Evolutionary conservation across 2,888 invertebrate species (phyloP).

Genomic region (Germaria angustata): DNA sequence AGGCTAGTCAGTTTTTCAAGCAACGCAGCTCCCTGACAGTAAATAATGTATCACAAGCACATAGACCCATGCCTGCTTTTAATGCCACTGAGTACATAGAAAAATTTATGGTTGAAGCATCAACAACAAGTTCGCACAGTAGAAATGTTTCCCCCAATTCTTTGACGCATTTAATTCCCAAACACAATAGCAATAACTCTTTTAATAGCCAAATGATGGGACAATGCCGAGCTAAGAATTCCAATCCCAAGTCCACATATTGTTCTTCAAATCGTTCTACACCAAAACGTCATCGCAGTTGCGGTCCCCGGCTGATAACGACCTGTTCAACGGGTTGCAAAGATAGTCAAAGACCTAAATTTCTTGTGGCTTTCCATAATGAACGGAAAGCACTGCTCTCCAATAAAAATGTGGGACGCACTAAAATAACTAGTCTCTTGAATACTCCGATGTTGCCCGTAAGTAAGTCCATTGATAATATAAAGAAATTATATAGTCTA

Average conservation of each 20-base stretch:
- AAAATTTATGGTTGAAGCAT: constrained; percentile 71
- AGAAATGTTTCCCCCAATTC: constrained; percentile 45
- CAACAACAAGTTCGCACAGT: constrained; percentile 72
- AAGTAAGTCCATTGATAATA: constrained; percentile 56
- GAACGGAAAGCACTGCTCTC: constrained; percentile 37
- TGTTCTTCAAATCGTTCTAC: constrained; percentile 28
- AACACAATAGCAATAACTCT: constrained; percentile 68
- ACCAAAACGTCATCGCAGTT: constrained; percentile 74
- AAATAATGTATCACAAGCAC: constrained; percentile 73
- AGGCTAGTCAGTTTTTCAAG: constrained; percentile 71
- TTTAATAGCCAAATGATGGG: constrained; percentile 70
- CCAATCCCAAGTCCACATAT: neutral
- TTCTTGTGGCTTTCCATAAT: constrained; percentile 38
- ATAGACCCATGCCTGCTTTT: constrained; percentile 77
- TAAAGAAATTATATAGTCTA: constrained; percentile 44
- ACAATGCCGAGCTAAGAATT: neutral
- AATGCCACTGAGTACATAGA: constrained; percentile 78
- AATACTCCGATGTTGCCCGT: constrained; percentile 3
- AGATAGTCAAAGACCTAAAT: constrained; percentile 69
- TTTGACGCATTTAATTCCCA: neutral
- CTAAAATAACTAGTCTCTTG: constrained; percentile 8
- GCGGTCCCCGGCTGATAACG: constrained; percentile 71
- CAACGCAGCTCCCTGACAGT: constrained; percentile 71
- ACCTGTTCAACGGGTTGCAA: constrained; percentile 55
- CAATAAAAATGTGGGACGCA: neutral